Percentiles rank a stretch among this genome's conserved stretches.
Evolutionary conservation across 2,113 vertebrate genomes (phyloP).

Genomic region (Monarcha castaneiventris): DNA sequence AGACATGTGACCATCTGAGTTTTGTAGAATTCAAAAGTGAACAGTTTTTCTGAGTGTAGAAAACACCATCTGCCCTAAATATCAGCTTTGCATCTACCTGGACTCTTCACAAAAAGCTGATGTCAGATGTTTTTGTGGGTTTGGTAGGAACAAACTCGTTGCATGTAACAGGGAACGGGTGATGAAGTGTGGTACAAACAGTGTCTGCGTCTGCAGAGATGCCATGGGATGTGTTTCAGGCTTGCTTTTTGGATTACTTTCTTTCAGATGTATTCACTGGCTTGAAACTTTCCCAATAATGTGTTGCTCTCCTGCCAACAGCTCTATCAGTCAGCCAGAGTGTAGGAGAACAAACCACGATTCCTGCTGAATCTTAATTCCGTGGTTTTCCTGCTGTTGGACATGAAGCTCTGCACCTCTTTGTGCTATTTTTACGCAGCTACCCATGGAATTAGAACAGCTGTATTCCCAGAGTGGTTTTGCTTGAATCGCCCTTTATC

Average conservation of each 20-base stretch:
- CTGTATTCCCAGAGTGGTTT: background rate
- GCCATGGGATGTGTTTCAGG: background rate
- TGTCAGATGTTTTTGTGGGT: background rate
- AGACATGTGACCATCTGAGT: accelerated
- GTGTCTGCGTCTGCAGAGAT: background rate
- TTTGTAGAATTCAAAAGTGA: background rate
- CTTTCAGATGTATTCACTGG: background rate
- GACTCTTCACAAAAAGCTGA: background rate
- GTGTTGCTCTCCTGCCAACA: background rate
- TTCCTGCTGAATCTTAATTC: background rate
- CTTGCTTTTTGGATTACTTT: background rate
- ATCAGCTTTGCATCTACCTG: background rate
- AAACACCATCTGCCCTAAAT: background rate
- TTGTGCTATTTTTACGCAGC: background rate
- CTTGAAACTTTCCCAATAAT: background rate
- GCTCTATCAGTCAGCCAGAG: background rate
- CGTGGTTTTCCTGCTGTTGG: background rate
- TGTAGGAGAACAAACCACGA: background rate
- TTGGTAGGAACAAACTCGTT: background rate
- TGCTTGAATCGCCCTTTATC: background rate
- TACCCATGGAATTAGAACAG: background rate
- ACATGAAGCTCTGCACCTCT: background rate
- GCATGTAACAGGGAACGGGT: background rate
- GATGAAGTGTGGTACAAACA: background rate
- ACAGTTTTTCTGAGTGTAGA: background rate